Evolutionary conservation across 2,888 invertebrate species (phyloP), one percentile per base, ranked within the genome.

Genomic region (Trachelus tabidus): DNA sequence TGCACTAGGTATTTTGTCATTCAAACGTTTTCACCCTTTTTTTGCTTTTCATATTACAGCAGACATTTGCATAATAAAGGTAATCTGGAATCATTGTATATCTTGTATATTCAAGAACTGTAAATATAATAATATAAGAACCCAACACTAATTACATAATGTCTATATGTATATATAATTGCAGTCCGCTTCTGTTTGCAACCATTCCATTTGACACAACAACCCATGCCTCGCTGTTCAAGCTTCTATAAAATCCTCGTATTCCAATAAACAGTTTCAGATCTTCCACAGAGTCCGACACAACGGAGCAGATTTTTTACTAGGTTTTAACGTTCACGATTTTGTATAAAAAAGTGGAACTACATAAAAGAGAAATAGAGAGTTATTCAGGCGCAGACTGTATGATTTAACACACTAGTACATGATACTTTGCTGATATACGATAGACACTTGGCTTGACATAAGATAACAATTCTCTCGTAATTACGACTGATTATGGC

Each of bases 351-450:
- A 56, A 23, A 56, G 56, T 56, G 56, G 56, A 23, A 56, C 56
- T 56, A 56, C 56, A 56, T 56, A 56, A 56, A 56, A 56, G 56
- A 56, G 56, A 56, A 56, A 56, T 56, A 56, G 56, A 56, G 23
- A 56, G 23, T 34, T 12, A 23, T 68, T 40, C 75, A 83, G 83
- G 81, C 81, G 82, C 82, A 83, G 82, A 82, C 83, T 84, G 83
- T 80, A 83, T 81, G 81, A 81, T 78, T 79, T 82, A 81, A 84
- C 79, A 82, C 83, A 82, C 80, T 77, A 81, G 78, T 81, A 81
- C 79, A 79, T 81, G 80, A 81, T 79, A 84, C 56, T 56, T 76
- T 75, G 71, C 73, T 71, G 71, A 71, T 71, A 78, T 76, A 78
- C 78, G 75, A 76, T 83, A 80, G 83, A 83, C 81, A 83, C 80